These are phyloP conservation scores for Cephus cinctus DNA, from an alignment of 1,140 invertebrate species.

Conservation along the genomic window DNA sequence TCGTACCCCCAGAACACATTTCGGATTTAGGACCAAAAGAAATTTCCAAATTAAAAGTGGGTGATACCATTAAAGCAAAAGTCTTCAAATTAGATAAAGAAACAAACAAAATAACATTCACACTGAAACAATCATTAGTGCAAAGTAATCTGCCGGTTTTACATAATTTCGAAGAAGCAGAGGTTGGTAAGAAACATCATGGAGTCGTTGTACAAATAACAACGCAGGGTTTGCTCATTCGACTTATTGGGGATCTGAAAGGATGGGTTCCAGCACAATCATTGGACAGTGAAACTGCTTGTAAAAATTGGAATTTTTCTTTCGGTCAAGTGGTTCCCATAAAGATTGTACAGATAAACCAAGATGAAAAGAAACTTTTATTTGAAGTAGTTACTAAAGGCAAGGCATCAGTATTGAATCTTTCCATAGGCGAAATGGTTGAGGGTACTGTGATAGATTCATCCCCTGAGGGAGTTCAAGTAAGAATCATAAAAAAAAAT, in stretches of 20 bases:
- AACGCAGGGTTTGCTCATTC: constrained; percentile 55
- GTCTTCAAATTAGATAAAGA: constrained; percentile 52
- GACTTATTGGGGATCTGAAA: constrained; percentile 62
- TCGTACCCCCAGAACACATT: constrained; percentile 37
- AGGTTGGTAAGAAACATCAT: constrained; percentile 55
- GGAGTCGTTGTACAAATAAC: constrained; percentile 58
- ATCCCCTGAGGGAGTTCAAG: constrained; percentile 31
- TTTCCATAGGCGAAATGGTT: constrained; percentile 38
- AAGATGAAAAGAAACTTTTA: constrained; percentile 44
- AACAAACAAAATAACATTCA: constrained; percentile 54
- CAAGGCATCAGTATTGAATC: constrained; percentile 5
- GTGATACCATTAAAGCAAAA: constrained; percentile 54
- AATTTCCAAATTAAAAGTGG: constrained; percentile 46
- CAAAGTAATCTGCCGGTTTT: constrained; percentile 55
- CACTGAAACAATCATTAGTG: constrained; percentile 60
- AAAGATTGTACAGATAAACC: constrained; percentile 48
- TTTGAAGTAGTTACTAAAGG: constrained; percentile 38
- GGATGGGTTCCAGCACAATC: constrained; percentile 59
- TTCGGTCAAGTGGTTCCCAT: constrained; percentile 62
- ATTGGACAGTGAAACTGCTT: constrained; percentile 52
- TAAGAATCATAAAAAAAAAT: constrained; percentile 24
- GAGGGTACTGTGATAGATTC: constrained; percentile 36
- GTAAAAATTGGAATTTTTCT: constrained; percentile 55
- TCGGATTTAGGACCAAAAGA: constrained; percentile 30
- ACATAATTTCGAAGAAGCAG: constrained; percentile 48